phyloP scores from a whole-genome alignment of 2,797 vertebrate species.

The Microctenopoma steveboyesi region DNA sequence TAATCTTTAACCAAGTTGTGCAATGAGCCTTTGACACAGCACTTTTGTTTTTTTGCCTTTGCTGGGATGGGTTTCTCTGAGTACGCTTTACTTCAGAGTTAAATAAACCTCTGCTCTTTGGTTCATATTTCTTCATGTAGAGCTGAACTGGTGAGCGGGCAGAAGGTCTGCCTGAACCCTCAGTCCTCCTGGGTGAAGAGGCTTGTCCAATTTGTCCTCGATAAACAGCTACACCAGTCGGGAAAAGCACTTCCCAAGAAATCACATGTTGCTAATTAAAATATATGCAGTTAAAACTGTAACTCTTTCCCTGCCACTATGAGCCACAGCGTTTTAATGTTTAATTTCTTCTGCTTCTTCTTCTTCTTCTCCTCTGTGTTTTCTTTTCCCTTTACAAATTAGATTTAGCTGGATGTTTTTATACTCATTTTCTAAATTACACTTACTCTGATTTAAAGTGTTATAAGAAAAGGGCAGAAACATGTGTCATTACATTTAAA shows the following conservation, averaged over 20 bases:
- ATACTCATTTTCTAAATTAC: background rate
- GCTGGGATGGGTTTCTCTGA: no score
- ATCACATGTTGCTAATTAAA: background rate
- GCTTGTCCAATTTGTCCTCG: conserved; percentile 72
- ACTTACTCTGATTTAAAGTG: background rate
- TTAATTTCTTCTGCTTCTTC: background rate
- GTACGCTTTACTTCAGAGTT: no score
- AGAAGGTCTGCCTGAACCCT: conserved; percentile 79
- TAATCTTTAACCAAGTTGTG: no score
- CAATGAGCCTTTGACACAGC: no score
- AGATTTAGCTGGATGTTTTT: background rate
- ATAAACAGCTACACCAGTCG: conserved; percentile 47
- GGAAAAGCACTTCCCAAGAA: conserved; percentile 6
- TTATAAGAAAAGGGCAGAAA: background rate
- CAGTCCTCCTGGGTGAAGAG: conserved; percentile 79
- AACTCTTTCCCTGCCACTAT: background rate
- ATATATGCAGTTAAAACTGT: background rate
- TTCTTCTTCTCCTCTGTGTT: background rate
- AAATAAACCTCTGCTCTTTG: no score
- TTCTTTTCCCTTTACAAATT: background rate
- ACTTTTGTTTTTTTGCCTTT: no score
- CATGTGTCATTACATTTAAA: background rate
- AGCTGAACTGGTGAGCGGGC: conserved; percentile 70
- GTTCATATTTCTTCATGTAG: conserved; percentile 46
- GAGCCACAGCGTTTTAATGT: conserved; percentile 18